Base-by-base conservation (phyloP, 2,797 vertebrate genomes). In the Acridotheres tristis region DNA sequence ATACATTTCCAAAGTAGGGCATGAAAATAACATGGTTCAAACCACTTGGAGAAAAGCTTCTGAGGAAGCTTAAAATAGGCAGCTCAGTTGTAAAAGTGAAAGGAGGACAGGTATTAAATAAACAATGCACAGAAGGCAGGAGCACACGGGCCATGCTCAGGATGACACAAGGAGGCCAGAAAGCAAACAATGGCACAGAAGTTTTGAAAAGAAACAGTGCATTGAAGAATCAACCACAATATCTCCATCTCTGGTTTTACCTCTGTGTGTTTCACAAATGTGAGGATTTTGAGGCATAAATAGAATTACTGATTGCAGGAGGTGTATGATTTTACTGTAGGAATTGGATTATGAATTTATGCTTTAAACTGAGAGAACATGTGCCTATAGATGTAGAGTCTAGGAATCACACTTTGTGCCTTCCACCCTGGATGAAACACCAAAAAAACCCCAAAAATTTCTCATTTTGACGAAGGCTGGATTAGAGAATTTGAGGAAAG, bases 101-200 rank as follows among this genome's bases (percentile, higher is more conserved):
- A 73, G 13, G 61, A 91, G 90, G 84, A 34, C 91, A 84, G 66
- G 91, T 94, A 88, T 89, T 78, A 93, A 95, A 87, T 94, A 92
- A 96, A 95, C 77, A 92, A 83, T 17, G 72, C 78, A 57, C 71
- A 82, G 90, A 77, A 92, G 50, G 75, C 59, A 76, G 14, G n/a
- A 93, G 54, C 40, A 68, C 51, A 68, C 3, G 10, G 71, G 47
- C 61, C 67, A 7, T 5, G 54, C 16, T 93, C 54, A 48, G 78
- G 82, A 59, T 85, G 93, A 91, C 92, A 89, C 68, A 94, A 93
- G 47, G 89, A 94, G 81, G 78, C 61, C 72, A 93, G 74, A 32
- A 74, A 10, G 27, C 53, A 95, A 88, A 69, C 14, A 36, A 55
- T 3, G 30, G 45, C 83, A 65, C 53, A 36, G 22, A 62, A 38